Evolutionary conservation across 2,888 invertebrate genomes (phyloP).

Genomic region (Argyra leucocephala): DNA sequence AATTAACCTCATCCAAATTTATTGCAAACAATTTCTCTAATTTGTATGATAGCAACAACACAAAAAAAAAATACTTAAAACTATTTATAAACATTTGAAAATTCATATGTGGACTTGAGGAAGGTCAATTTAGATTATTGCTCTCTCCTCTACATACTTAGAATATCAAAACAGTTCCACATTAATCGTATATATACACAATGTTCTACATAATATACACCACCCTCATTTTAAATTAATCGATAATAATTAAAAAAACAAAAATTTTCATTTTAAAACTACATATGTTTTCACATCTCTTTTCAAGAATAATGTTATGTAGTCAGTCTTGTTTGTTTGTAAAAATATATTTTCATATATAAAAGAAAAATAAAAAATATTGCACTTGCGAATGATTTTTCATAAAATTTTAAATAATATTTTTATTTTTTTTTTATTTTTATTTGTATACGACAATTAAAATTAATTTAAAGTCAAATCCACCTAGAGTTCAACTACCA

Average conservation of each 20-base stretch:
- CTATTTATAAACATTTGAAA: too few relatives aligned
- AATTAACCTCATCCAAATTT: too few relatives aligned
- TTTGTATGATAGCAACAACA: too few relatives aligned
- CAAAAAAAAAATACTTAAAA: too few relatives aligned
- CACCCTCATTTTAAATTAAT: not conserved
- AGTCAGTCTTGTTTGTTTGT: not conserved
- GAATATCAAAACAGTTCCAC: too few relatives aligned
- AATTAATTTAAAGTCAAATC: not conserved
- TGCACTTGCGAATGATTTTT: constrained; percentile 6
- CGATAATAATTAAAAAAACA: not conserved
- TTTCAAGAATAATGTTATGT: not conserved
- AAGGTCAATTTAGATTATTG: not conserved
- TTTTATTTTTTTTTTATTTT: not conserved
- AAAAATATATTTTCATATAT: not conserved
- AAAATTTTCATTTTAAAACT: not conserved
- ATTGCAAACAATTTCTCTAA: too few relatives aligned
- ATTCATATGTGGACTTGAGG: not conserved
- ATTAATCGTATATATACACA: too few relatives aligned
- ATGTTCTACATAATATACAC: not conserved
- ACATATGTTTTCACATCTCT: not conserved
- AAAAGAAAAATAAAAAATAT: not conserved
- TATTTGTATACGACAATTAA: not conserved
- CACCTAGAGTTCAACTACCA: not conserved
- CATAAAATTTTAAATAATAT: not conserved
- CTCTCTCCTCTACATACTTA: not conserved